phyloP scores from a whole-genome alignment of 2,797 vertebrate genomes.

The Xenops minutus region DNA sequence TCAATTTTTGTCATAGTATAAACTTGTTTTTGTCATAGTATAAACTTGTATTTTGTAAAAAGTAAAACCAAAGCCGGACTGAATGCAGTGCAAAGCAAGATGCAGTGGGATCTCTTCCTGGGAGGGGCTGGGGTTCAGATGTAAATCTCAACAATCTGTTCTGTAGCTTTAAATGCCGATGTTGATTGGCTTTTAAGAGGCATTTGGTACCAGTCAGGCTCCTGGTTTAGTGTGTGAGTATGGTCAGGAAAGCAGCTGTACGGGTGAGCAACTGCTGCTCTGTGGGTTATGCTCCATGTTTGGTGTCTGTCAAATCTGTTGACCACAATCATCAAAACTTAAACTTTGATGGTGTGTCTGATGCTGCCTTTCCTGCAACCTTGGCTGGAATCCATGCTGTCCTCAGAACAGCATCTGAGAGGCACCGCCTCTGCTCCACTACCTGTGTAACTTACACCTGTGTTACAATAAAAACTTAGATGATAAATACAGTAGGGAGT shows the following conservation, averaged over 20 bases:
- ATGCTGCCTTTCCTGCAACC: neutral
- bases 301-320: neutral
- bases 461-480: accelerated
- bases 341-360: neutral
- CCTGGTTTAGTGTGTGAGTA: neutral
- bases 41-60: neutral
- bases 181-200: neutral
- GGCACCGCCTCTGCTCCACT: neutral
- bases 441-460: neutral
- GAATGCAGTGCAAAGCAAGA: neutral
- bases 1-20: neutral
- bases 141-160: neutral
- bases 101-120: neutral
- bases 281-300: neutral
- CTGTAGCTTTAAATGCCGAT: neutral
- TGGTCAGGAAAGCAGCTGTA: neutral
- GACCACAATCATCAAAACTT: neutral
- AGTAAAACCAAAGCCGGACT: neutral
- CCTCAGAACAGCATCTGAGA: neutral
- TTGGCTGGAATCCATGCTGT: neutral
- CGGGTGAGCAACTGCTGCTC: neutral
- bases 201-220: neutral
- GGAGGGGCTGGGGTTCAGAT: neutral
- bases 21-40: neutral
- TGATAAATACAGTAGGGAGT: neutral